Evolutionary conservation across 2,113 vertebrate species (phyloP), one percentile per base, ranked within the genome.

Genomic region (Salminus brasiliensis): DNA sequence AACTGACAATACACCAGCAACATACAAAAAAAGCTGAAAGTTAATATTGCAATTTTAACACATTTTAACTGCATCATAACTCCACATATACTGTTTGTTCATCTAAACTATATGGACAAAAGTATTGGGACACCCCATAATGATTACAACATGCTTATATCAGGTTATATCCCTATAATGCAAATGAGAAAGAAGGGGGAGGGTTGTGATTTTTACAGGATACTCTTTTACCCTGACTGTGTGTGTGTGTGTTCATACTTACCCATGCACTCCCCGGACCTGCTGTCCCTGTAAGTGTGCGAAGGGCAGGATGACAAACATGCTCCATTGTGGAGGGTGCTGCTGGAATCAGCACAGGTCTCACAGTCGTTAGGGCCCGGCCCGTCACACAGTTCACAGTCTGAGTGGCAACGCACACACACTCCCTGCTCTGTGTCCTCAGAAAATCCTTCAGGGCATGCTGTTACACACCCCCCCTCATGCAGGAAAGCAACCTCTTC

Each of bases 181-280:
- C n/a, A n/a, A n/a, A n/a, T n/a, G n/a, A n/a, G n/a, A n/a, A n/a
- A n/a, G n/a, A n/a, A n/a, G n/a, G n/a, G n/a, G n/a, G n/a, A n/a
- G n/a, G 39, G 39, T n/a, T 53, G 1, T 49, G 18, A 4, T 49
- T 21, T 49, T 21, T 49, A 2, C 16, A 18, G 2, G 1, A 3
- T 4, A 5, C 23, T n/a, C 5, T 5, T 4, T 9, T 2, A 10
- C 45, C 6, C 5, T n/a, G 8, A 53, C 7, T n/a, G 21, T 7
- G 49, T 5, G 49, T 55, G 21, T 60, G 72, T 43, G 4, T 66
- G 29, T 62, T 68, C 45, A 32, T 39, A 70, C 78, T 36, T 85
- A 97, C 97, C 95, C 94, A 91, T 85, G 87, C 97, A 98, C 1
- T 90, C 86, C 70, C 81, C 59, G 0, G 91, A 92, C 1, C n/a